Conservation (phyloP, 2,113 vertebrate genomes). For the Bujurquina vittata region DNA sequence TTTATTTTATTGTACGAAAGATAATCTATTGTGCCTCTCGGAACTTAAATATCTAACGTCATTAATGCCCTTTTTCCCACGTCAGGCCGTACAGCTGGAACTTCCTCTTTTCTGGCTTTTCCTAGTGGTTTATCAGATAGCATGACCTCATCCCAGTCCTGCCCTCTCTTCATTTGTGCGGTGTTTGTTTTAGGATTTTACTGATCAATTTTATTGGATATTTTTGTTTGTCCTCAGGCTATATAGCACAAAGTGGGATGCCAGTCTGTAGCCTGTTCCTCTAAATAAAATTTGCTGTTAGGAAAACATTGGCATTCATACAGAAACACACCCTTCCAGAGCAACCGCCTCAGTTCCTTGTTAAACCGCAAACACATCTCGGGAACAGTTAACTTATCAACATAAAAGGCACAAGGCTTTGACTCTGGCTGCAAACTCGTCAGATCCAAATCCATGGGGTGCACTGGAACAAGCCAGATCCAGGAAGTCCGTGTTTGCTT, state of each 20-base stretch:
- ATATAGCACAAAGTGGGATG: too few relatives aligned
- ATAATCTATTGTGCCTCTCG: background rate
- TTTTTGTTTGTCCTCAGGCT: background rate
- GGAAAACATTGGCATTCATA: background rate
- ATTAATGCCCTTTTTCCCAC: background rate
- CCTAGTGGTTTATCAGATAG: background rate
- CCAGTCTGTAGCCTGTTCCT: background rate
- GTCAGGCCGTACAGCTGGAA: background rate
- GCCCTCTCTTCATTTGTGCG: background rate
- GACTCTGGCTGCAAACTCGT: background rate
- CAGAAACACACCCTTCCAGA: background rate
- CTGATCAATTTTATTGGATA: background rate
- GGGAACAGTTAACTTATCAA: background rate
- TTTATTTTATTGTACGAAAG: background rate
- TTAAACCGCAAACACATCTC: background rate
- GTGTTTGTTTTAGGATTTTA: background rate
- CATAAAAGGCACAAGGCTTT: background rate
- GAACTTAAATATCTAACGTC: background rate
- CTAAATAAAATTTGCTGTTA: background rate
- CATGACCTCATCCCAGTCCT: background rate
- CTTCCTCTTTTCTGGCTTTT: background rate
- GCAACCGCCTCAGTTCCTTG: background rate
- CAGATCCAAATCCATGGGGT: background rate
- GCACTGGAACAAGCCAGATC: background rate
- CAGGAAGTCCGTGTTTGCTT: background rate